Evolutionary conservation across 2,888 invertebrate genomes (phyloP).

Genomic region (Ommatoiulus sabulosus): DNA sequence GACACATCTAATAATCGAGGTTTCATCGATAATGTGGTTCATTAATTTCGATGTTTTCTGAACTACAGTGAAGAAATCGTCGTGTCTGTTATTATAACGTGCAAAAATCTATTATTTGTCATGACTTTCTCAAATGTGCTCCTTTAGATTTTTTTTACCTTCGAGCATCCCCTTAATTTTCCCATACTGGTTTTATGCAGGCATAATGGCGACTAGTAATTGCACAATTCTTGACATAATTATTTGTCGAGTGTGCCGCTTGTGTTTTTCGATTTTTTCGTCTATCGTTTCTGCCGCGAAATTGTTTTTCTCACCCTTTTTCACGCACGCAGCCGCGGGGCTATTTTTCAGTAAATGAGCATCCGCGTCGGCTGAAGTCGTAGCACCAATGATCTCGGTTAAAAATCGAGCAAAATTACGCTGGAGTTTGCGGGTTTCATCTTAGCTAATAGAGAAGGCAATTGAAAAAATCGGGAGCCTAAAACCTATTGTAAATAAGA

Average conservation of each 20-base stretch:
- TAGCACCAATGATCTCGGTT: not conserved
- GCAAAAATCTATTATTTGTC: too few relatives aligned
- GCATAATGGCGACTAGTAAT: not conserved
- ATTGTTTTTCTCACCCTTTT: not conserved
- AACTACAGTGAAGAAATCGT: too few relatives aligned
- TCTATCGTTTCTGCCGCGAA: not conserved
- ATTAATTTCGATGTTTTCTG: too few relatives aligned
- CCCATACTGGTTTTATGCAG: not conserved
- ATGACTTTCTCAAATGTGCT: not conserved
- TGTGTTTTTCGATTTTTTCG: not conserved
- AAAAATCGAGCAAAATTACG: not conserved
- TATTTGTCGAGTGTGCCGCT: not conserved
- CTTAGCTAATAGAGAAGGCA: not conserved
- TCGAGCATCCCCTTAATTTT: not conserved
- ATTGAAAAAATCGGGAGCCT: not conserved
- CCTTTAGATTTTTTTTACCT: not conserved
- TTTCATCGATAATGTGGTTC: too few relatives aligned
- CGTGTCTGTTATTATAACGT: too few relatives aligned
- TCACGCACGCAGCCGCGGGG: not conserved
- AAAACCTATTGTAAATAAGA: constrained; percentile 22
- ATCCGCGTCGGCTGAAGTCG: not conserved
- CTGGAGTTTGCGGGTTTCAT: not conserved
- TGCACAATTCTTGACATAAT: not conserved
- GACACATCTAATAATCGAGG: too few relatives aligned
- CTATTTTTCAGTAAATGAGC: not conserved